phyloP scores from a whole-genome alignment of 2,113 vertebrate genomes.

The Piliocolobus tephrosceles region DNA sequence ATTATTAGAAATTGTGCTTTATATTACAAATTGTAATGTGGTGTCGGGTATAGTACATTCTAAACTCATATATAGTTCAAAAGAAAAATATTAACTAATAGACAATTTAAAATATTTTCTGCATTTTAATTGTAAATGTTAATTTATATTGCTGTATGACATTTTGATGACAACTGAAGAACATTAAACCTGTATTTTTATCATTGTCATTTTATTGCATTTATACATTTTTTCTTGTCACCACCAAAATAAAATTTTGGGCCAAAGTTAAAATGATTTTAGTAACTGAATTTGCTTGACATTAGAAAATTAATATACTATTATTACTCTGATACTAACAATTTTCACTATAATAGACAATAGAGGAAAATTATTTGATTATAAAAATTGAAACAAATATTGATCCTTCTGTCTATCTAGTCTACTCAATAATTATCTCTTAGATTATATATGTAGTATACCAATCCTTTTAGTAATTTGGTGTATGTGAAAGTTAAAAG shows the following conservation, averaged over 20 bases:
- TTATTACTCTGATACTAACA: not conserved
- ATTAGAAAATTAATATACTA: not conserved
- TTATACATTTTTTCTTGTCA: not conserved
- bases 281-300: not conserved
- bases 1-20: not conserved
- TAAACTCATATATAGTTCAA: not conserved
- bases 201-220: not conserved
- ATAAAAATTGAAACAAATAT: not conserved
- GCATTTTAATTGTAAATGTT: not conserved
- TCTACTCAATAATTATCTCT: not conserved
- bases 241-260: not conserved
- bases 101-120: not conserved
- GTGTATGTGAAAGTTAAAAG: not conserved
- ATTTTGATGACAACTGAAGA: not conserved
- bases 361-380: not conserved
- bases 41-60: not conserved
- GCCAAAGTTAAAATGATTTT: not conserved
- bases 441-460: not conserved
- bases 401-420: not conserved
- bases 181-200: not conserved
- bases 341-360: not conserved
- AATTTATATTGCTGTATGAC: not conserved
- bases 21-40: not conserved
- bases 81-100: not conserved
- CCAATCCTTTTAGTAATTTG: not conserved